A percentile compares a stretch with the other conserved stretches of the same genome.
phyloP scores from a whole-genome alignment of 2,797 vertebrate species.

The Acridotheres tristis region DNA sequence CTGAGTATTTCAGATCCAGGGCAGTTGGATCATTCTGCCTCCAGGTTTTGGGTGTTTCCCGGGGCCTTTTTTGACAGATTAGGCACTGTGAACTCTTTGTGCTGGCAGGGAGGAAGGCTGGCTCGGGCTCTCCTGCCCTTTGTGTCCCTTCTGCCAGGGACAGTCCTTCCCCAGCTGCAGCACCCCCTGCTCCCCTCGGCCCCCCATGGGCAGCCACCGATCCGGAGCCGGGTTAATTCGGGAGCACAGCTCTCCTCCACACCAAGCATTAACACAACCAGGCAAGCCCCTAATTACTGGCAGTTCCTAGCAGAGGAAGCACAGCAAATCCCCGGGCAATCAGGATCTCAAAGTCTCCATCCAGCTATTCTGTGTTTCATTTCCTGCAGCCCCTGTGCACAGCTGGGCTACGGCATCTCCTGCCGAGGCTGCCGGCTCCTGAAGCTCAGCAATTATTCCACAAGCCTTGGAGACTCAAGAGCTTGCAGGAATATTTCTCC shows the following conservation, averaged over 20 bases:
- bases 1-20: background rate
- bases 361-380: slow-evolving; percentile 17
- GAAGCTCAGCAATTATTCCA: background rate
- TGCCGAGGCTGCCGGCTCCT: background rate
- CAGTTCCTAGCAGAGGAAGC: slow-evolving; percentile 27
- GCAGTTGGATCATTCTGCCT: background rate
- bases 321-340: background rate
- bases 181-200: background rate
- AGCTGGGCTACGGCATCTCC: slow-evolving; percentile 17
- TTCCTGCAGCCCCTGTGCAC: slow-evolving; percentile 31
- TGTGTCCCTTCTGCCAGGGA: background rate
- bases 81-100: background rate
- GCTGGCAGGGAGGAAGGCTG: background rate
- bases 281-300: background rate
- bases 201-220: background rate
- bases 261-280: background rate
- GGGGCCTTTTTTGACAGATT: rapidly evolving
- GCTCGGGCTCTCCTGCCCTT: background rate
- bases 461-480: background rate
- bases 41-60: background rate
- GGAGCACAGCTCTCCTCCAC: background rate
- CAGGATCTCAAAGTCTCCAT: slow-evolving; percentile 14
- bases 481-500: background rate
- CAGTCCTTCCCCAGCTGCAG: background rate
- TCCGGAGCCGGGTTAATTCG: rapidly evolving